A percentile compares a stretch with the other conserved stretches of the same genome.
These are phyloP conservation scores for Xestia ashworthii DNA, from an alignment of 2,888 invertebrate species.

Conservation along the genomic window DNA sequence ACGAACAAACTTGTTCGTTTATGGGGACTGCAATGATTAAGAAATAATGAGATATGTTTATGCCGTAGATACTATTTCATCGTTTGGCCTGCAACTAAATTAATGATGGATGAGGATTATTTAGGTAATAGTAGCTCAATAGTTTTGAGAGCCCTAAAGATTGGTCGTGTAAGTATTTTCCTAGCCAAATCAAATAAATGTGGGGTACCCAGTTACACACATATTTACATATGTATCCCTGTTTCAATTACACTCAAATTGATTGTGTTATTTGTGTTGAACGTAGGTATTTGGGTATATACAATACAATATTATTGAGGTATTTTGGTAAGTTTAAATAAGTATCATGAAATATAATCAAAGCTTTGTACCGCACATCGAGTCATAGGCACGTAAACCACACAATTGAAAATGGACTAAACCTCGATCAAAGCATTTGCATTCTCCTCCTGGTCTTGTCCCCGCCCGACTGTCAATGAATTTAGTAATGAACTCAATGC, in stretches of 20 bases:
- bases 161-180: not conserved
- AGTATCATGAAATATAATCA: not conserved
- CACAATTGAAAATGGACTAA: not conserved
- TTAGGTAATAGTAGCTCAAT: not conserved
- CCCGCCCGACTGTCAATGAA: slow-evolving; percentile 23
- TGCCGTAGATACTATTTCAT: not conserved
- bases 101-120: too few relatives aligned
- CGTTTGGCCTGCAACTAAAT: not conserved
- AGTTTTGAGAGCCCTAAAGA: not conserved
- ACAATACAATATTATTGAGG: not conserved
- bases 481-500: slow-evolving; percentile 34
- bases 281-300: not conserved
- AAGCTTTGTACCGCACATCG: not conserved
- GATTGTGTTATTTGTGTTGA: not conserved
- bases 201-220: not conserved
- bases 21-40: not conserved
- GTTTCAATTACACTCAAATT: not conserved
- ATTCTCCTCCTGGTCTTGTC: slow-evolving; percentile 20
- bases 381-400: not conserved
- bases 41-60: not conserved
- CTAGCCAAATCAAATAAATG: not conserved
- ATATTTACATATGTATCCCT: not conserved
- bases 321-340: not conserved
- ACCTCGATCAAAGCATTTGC: slow-evolving; percentile 28
- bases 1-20: not conserved